Evolutionary conservation across 2,113 vertebrate genomes (phyloP), one percentile per base, ranked within the genome.

Genomic region (Eptesicus fuscus): DNA sequence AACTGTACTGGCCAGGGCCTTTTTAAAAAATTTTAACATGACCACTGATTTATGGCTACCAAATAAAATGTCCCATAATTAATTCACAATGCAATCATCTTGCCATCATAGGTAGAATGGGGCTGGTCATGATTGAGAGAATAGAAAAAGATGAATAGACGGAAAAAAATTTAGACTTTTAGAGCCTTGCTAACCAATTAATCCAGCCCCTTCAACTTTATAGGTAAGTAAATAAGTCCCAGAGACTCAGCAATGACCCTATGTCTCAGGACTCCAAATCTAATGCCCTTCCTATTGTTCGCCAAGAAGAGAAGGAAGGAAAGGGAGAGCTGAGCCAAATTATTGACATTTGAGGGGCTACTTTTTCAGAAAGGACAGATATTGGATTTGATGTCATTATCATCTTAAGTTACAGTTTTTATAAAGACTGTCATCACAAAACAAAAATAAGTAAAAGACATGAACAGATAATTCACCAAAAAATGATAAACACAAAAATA

Each of bases 1-100:
- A 61, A 61, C 59, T 1, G 10, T 61, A 61, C 59, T 61, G 59
- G 25, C 59, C 59, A 61, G 59, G 59, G 25, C 59, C 8, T 61
- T 8, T 25, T 91, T 96, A n/a, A n/a, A n/a, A n/a, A n/a, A 37
- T 70, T 88, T 91, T 89, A 83, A 44, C 7, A 35, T 94, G 49
- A 47, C 6, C 8, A 35, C 23, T 65, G 32, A 77, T 83, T 90
- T 92, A 6, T 73, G 61, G 61, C 32, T 76, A 71, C 51, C 61
- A 40, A 84, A 80, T 63, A 59, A 44, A 84, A 77, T 47, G 23
- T 35, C 25, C 44, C 9, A 7, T 59, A 30, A 40, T 92, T 40
- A 69, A 42, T 44, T 49, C 35, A 56, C 5, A 76, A 65, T 56
- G 69, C 42, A 56, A 28, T 74, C 23, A 14, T 80, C 28, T 93